A percentile compares a stretch with the other conserved stretches of the same genome.
Conservation (phyloP, 2,113 vertebrate genomes). For the Dissostichus mawsoni region DNA sequence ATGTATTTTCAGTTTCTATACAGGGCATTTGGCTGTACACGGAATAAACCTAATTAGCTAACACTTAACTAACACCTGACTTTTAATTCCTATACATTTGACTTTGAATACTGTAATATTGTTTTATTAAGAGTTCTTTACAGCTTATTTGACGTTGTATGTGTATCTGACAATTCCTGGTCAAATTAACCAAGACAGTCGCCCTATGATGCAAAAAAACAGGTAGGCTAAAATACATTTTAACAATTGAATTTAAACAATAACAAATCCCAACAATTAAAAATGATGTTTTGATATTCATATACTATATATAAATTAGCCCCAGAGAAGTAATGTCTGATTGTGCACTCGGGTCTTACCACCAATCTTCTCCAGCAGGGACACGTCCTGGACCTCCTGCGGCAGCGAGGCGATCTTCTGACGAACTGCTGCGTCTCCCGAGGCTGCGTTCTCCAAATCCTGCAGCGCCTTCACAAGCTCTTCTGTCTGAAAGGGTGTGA, state of each 20-base stretch:
- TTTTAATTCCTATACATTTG: neutral
- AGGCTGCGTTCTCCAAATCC: conserved; percentile 97
- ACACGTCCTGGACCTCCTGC: conserved; percentile 98
- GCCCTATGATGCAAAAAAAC: too few relatives aligned
- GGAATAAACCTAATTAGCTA: neutral
- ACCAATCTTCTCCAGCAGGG: conserved; percentile 96
- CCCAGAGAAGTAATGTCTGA: neutral
- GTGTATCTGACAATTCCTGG: neutral
- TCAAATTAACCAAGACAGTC: neutral
- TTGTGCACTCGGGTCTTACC: conserved; percentile 77
- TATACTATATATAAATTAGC: neutral
- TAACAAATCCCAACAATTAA: too few relatives aligned
- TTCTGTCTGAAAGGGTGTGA: conserved; percentile 86
- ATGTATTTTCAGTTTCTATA: neutral
- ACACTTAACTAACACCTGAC: neutral
- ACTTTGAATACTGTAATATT: neutral
- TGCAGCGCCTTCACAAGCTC: conserved; percentile 97
- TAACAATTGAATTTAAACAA: too few relatives aligned
- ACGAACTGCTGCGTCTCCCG: conserved; percentile 95
- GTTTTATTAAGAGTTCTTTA: neutral
- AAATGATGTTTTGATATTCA: neutral
- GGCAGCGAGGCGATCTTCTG: conserved; percentile 98
- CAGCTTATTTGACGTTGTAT: neutral
- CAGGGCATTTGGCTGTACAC: neutral
- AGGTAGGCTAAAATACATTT: too few relatives aligned